Evolutionary conservation across 1,140 invertebrate genomes (phyloP), one percentile per base, ranked within the genome.

Genomic region (Himalopsyche phryganea): DNA sequence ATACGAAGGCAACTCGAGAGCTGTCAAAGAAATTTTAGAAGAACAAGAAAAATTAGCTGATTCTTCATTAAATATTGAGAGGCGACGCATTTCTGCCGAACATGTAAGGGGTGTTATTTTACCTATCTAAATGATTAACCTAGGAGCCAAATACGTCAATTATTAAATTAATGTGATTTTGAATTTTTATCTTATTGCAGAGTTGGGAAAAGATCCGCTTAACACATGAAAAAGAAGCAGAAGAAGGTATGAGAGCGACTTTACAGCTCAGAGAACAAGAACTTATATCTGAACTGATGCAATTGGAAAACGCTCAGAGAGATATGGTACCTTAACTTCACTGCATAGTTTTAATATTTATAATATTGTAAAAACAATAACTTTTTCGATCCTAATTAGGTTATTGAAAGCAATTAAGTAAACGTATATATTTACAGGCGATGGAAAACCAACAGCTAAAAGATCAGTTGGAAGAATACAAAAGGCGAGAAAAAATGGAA

Each of bases 41-140:
- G 74, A 81, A 60, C 77, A 81, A 61, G 77, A 82, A 48, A 74
- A 79, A 13, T 69, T 86, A 17, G 74, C 82, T 0, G 78, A 81
- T 65, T 71, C 78, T 5, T 78, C 81, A 1, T 68, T 82, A 44
- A 75, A 79, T 1, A 77, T 81, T 41, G 78, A 84, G 72, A 74
- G 78, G 65, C 69, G 80, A 71, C 55, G 76, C 51, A 68, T 78
- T 20, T 70, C 72, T 54, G 79, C 74, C n/a, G 77, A 80, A 66
- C 71, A 68, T 67, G 78, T 79, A 52, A 65, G 71, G 1, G 65
- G 71, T 54, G 44, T 28, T 28, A 9, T 28, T 28, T 28, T n/a
- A n/a, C n/a, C n/a, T n/a, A n/a, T n/a, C n/a, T n/a, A n/a, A n/a
- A n/a, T n/a, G n/a, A n/a, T n/a, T n/a, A n/a, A n/a, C n/a, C n/a